Base-by-base conservation (phyloP, 2,888 invertebrate genomes). In the Hydriomena furcata region DNA sequence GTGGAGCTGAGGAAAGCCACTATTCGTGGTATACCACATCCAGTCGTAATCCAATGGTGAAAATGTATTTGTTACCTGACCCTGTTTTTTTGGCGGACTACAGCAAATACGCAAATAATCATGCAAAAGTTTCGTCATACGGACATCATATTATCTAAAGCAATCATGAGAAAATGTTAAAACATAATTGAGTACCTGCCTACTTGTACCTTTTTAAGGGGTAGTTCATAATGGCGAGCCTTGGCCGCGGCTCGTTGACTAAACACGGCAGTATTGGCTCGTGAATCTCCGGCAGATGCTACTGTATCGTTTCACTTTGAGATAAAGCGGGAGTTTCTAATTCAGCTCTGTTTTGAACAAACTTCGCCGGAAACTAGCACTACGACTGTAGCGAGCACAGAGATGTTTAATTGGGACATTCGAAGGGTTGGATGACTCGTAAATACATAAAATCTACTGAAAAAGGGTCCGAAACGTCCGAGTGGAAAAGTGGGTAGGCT, bases 401-500 rank as follows among this genome's bases (percentile, higher is more conserved):
- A 30, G 7, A 30, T 35, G 35, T 44, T 36, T 36, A 30, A 36
- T 30, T 36, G 44, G 30, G 30, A 30, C 30, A 17, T 37, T 45
- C 23, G 5, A 12, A 31, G 38, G 24, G 38, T 36, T 21, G 36
- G n/a, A 46, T 38, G 31, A 46, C 38, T 38, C 38, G 25, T 38
- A 32, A 31, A 27, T 20, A 38, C 25, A 20, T 27, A 21, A 38
- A 38, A 25, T 27, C 12, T 20, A 8, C 11, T 21, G 10, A 31
- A 41, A 35, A 35, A 48, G 35, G 41, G 41, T 35, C 47, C 35
- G 23, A 17, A 10, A 28, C 24, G 27, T 35, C 34, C 25, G 11
- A 40, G 46, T 38, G 38, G 37, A 46, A 46, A 46, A 46, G 37
- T 37, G 41, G 58, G 30, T 24, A 17, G 37, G 37, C 37, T 37